Evolutionary conservation across 1,140 invertebrate species (phyloP), one percentile per base, ranked within the genome.

Genomic region (Pseudomyrmex flavicornis): DNA sequence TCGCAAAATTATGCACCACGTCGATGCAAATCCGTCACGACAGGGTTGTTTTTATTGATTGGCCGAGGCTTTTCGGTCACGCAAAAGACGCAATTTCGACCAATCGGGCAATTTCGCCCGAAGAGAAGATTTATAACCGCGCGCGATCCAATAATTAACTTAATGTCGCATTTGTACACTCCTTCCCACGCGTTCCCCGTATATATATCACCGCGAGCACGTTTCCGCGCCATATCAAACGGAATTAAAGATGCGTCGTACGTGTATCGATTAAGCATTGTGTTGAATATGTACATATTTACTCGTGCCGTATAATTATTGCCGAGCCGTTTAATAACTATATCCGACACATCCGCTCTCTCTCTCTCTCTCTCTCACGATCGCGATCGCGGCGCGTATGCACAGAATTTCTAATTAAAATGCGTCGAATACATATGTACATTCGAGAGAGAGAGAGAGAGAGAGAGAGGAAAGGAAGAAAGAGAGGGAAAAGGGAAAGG

Each of bases 321-420:
- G 12, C 15, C 22, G 15, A 65, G 48, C n/a, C 12, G n/a, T 80
- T 80, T 80, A 80, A 59, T 61, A n/a, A n/a, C n/a, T n/a, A n/a
- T n/a, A n/a, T n/a, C n/a, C n/a, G n/a, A n/a, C 22, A 56, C 13
- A 26, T 68, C 26, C 58, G 61, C 46, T 22, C 61, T 50, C 65
- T 69, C 35, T 35, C 35, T 35, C 35, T 35, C 3, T 26, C 26
- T 73, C 20, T 26, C 44, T 65, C 59, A 22, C 35, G 44, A 59
- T 48, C 59, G 48, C 35, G 44, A 59, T 48, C n/a, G 12, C n/a
- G 12, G 66, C 0, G 13, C 12, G n/a, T n/a, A 50, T 12, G 46
- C 20, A 48, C 50, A 15, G 54, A 44, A 46, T 65, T 15, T 68
- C 68, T 82, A 86, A 86, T 85, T 82, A 75, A 85, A 74, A 72